phyloP scores from a whole-genome alignment of 1,140 invertebrate species.

The Uloborus diversus region DNA sequence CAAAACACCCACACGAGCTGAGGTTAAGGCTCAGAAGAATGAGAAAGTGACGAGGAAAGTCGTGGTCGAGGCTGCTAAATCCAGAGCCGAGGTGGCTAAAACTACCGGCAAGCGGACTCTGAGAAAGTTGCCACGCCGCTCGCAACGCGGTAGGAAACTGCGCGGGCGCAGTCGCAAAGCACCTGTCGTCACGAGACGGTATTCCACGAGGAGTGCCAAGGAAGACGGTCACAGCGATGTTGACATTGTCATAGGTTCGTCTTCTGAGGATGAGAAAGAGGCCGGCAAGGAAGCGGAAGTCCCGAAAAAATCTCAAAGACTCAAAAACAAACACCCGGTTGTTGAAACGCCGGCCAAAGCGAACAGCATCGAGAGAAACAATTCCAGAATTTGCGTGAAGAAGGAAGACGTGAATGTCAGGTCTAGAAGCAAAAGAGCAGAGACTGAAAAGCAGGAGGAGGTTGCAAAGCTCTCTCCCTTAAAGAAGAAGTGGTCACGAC shows the following conservation, averaged over 20 bases:
- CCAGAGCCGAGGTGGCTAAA: not conserved
- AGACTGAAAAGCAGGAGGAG: not conserved
- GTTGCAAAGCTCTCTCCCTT: not conserved
- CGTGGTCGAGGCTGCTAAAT: not conserved
- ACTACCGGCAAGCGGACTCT: constrained; percentile 1
- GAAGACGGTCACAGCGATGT: not conserved
- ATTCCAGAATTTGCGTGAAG: not conserved
- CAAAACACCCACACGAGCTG: not conserved
- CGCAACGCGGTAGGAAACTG: not conserved
- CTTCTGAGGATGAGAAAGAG: constrained; percentile 30
- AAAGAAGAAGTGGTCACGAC: constrained; percentile 31
- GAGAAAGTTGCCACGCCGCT: constrained; percentile 18
- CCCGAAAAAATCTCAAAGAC: constrained; percentile 47
- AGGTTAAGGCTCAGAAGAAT: not conserved
- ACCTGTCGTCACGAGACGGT: constrained; percentile 20
- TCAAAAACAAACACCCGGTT: constrained; percentile 19
- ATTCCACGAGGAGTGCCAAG: constrained; percentile 34
- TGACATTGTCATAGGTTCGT: constrained; percentile 29
- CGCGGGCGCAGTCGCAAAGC: not conserved
- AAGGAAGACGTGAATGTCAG: not conserved
- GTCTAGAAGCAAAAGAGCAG: not conserved
- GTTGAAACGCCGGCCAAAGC: constrained; percentile 32
- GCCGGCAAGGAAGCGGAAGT: constrained; percentile 55
- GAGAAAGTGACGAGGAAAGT: constrained; percentile 15
- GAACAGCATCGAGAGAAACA: not conserved